These are phyloP conservation scores for Silurus aristotelis DNA, from an alignment of 2,797 vertebrate species.

Conservation along the genomic window DNA sequence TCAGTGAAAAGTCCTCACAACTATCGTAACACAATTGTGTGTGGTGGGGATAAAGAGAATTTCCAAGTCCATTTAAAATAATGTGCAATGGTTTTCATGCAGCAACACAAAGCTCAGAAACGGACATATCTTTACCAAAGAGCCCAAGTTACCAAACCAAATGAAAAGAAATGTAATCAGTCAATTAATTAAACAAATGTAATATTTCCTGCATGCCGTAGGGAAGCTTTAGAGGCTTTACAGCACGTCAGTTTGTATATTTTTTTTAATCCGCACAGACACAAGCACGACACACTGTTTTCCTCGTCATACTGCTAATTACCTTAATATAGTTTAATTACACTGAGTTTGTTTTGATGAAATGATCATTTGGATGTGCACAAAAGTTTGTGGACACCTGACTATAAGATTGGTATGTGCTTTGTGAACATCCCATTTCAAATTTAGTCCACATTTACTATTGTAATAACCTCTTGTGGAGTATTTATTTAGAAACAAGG, in stretches of 20 bases:
- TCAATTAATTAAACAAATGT: not conserved
- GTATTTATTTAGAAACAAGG: too few species aligned
- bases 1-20: not conserved
- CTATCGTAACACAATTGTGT: not conserved
- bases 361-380: not conserved
- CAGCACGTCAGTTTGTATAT: not conserved
- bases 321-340: conserved; percentile 10
- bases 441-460: too few species aligned
- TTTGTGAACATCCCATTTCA: too few species aligned
- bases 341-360: conserved; percentile 10
- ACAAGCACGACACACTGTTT: not conserved
- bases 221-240: not conserved
- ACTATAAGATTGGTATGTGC: too few species aligned
- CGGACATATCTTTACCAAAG: not conserved
- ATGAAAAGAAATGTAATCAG: not conserved
- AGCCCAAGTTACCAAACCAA: not conserved
- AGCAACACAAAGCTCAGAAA: not conserved
- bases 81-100: not conserved
- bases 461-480: too few species aligned
- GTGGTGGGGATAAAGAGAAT: not conserved
- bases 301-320: conserved; percentile 19
- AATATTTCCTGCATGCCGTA: not conserved
- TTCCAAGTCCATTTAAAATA: not conserved
- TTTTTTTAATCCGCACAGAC: not conserved
- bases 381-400: too few species aligned